Conservation (phyloP, 2,888 invertebrate species). For the Drosophila limbata region DNA sequence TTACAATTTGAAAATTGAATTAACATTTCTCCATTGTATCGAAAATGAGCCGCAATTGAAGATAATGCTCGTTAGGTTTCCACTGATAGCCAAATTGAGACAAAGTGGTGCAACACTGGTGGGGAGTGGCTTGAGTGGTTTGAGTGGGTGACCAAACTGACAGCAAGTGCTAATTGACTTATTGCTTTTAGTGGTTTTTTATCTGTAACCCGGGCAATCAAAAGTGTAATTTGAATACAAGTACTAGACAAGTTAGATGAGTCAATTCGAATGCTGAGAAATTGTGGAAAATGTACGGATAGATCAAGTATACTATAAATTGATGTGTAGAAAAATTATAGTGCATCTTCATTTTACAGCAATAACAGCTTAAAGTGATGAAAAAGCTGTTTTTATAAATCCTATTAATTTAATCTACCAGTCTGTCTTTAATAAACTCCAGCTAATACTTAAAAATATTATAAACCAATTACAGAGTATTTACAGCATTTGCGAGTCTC, state of each 20-base stretch:
- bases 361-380: not conserved
- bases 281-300: not conserved
- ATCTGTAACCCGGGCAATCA: conserved; percentile 2
- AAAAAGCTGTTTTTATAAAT: too few species aligned
- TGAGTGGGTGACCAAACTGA: conserved; percentile 35
- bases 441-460: too few species aligned
- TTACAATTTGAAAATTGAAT: conserved; percentile 59
- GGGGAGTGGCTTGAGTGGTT: conserved; percentile 18
- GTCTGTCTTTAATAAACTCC: not conserved
- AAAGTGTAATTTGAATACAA: conserved; percentile 14
- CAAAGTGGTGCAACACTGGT: conserved; percentile 36
- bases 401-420: too few species aligned
- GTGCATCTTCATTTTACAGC: not conserved
- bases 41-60: conserved; percentile 69
- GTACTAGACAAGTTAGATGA: not conserved
- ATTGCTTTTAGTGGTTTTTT: conserved; percentile 20
- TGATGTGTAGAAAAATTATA: not conserved
- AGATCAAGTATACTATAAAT: not conserved
- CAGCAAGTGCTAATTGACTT: conserved; percentile 29
- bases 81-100: conserved; percentile 43
- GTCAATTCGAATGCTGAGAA: not conserved
- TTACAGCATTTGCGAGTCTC: not conserved
- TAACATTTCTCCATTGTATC: conserved; percentile 46
- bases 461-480: too few species aligned
- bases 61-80: conserved; percentile 57